Evolutionary conservation across 1,140 invertebrate species (phyloP).

Genomic region (Phortica variegata): DNA sequence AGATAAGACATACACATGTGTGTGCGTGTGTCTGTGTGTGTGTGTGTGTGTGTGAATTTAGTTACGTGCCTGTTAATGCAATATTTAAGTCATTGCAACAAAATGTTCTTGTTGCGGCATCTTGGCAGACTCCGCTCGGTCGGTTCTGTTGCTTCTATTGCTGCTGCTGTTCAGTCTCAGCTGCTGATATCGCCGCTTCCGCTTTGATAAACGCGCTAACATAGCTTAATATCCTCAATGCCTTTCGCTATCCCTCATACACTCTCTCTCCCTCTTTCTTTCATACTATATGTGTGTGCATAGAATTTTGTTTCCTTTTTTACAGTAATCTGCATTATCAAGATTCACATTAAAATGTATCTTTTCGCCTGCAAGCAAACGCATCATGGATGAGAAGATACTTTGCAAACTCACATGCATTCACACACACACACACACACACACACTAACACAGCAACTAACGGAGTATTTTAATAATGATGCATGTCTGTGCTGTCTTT

Average conservation of each 20-base stretch:
- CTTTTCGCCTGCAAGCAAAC: conserved; percentile 34
- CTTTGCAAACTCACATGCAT: not conserved
- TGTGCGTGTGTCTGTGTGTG: conserved; percentile 13
- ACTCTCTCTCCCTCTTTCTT: conserved; percentile 20
- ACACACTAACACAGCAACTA: not conserved
- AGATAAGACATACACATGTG: too few relatives aligned
- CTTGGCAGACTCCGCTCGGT: too few relatives aligned
- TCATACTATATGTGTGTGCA: conserved; percentile 28
- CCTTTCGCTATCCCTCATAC: conserved; percentile 31
- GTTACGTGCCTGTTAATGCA: conserved; percentile 53
- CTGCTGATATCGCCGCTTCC: not conserved
- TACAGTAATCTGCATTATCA: conserved; percentile 51
- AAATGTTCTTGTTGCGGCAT: conserved; percentile 6
- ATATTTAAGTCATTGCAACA: conserved; percentile 56
- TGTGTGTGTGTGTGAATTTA: conserved; percentile 21
- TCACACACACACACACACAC: conserved; percentile 21
- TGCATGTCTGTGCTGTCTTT: too few relatives aligned
- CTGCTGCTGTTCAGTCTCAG: conserved; percentile 1
- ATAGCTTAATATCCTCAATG: too few relatives aligned
- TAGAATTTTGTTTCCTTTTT: conserved; percentile 43
- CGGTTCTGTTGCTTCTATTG: not conserved
- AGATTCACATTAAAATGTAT: conserved; percentile 58
- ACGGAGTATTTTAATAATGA: too few relatives aligned
- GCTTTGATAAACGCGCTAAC: conserved; percentile 34
- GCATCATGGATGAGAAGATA: too few relatives aligned